Conservation (phyloP, 1,140 invertebrate species). For the Mercenaria mercenaria region DNA sequence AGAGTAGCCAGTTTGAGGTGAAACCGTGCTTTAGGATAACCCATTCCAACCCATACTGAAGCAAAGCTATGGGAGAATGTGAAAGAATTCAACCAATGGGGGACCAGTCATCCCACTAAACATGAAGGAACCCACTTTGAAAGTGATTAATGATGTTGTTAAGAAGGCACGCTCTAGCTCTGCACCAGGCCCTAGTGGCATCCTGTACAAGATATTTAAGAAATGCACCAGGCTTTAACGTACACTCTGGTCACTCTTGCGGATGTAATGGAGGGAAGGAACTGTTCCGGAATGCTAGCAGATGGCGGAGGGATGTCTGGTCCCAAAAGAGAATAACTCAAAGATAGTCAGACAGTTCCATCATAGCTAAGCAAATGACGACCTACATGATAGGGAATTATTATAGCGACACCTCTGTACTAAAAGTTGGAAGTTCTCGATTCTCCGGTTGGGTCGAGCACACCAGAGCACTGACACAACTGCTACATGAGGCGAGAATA, state of each 20-base stretch:
- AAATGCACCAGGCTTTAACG: slow-evolving; percentile 30
- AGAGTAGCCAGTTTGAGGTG: slow-evolving; percentile 15
- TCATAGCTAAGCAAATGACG: slow-evolving; percentile 34
- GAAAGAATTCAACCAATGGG: slow-evolving; percentile 1
- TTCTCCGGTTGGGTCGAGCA: slow-evolving; percentile 31
- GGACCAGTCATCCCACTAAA: slow-evolving; percentile 57
- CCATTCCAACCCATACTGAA: background rate
- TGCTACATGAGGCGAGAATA: background rate
- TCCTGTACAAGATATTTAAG: too few species aligned
- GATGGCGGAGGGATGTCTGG: slow-evolving; percentile 58
- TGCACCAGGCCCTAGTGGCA: too few species aligned
- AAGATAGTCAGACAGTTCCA: slow-evolving; percentile 55
- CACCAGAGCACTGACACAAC: slow-evolving; percentile 8
- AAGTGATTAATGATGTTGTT: slow-evolving; percentile 13
- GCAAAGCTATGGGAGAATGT: background rate
- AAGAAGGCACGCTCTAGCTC: slow-evolving; percentile 18
- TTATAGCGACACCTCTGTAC: too few species aligned
- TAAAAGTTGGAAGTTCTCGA: background rate
- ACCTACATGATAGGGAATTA: too few species aligned
- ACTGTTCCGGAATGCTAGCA: slow-evolving; percentile 52
- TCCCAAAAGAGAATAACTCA: slow-evolving; percentile 67
- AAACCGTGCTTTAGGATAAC: background rate
- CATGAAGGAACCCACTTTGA: slow-evolving; percentile 51
- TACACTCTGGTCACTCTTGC: slow-evolving; percentile 50
- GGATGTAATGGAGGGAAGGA: slow-evolving; percentile 42